phyloP scores from a whole-genome alignment of 1,140 invertebrate species.

The Piezodorus guildinii region DNA sequence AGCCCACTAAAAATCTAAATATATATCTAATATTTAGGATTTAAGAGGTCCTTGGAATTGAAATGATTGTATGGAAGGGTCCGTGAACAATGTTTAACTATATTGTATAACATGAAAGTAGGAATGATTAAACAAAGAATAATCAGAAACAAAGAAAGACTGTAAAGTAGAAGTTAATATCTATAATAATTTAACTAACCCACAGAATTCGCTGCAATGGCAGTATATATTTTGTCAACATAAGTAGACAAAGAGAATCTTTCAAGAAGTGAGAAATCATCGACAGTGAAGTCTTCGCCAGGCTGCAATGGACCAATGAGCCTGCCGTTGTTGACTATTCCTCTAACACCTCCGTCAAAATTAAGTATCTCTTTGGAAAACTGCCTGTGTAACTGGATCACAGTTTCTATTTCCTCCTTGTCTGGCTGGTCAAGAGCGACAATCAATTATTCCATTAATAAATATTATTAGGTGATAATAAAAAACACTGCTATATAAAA shows the following conservation, averaged over 20 bases:
- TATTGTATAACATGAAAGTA: too few relatives aligned
- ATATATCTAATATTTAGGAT: too few relatives aligned
- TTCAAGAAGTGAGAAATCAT: constrained; percentile 86
- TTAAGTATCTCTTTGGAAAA: constrained; percentile 42
- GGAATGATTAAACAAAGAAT: too few relatives aligned
- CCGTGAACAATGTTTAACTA: too few relatives aligned
- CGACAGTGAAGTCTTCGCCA: constrained; percentile 69
- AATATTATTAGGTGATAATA: not conserved
- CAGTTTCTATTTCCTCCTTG: constrained; percentile 29
- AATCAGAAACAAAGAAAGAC: too few relatives aligned
- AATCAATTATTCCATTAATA: constrained; percentile 11
- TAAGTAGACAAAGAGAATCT: constrained; percentile 60
- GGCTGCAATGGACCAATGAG: constrained; percentile 71
- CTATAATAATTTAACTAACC: constrained; percentile 16
- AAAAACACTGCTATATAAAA: not conserved
- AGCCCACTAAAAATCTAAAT: too few relatives aligned
- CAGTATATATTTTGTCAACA: constrained; percentile 63
- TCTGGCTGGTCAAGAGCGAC: constrained; percentile 10
- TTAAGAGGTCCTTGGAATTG: too few relatives aligned
- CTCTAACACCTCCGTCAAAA: constrained; percentile 42
- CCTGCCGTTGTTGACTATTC: constrained; percentile 80
- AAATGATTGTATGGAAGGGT: too few relatives aligned
- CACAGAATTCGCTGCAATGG: constrained; percentile 38
- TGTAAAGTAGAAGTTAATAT: too few relatives aligned
- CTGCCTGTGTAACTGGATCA: constrained; percentile 38